A percentile compares a stretch with the other conserved stretches of the same genome.
Evolutionary conservation across 2,888 invertebrate species (phyloP).

Genomic region (Phrixothrix hirtus): DNA sequence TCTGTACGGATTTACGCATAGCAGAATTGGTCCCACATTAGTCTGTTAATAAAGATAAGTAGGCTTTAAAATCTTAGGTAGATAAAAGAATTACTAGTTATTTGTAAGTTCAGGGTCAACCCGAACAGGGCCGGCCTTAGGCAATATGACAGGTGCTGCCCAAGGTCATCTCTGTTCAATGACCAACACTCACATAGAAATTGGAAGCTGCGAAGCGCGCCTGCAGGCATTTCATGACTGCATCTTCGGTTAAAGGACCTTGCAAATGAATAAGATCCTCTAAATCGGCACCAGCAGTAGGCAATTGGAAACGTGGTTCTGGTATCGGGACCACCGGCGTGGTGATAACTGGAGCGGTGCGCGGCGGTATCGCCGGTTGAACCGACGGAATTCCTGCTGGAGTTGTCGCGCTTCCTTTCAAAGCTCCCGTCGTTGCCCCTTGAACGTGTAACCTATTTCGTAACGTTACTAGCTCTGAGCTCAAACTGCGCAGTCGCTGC

Average conservation of each 20-base stretch:
- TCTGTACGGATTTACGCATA: conserved; percentile 87
- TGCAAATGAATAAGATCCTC: conserved; percentile 91
- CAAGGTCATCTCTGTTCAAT: conserved; percentile 50
- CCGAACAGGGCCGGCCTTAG: conserved; percentile 44
- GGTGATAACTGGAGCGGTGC: conserved; percentile 37
- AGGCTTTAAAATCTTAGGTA: neutral
- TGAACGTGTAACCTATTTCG: conserved; percentile 86
- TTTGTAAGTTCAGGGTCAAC: conserved; percentile 48
- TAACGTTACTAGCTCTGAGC: conserved; percentile 89
- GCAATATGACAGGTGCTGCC: conserved; percentile 38
- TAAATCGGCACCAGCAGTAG: conserved; percentile 59
- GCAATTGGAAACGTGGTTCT: conserved; percentile 30
- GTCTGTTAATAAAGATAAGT: conserved; percentile 64
- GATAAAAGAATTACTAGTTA: conserved; percentile 29
- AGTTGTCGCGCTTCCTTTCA: conserved; percentile 54
- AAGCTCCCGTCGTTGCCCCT: conserved; percentile 55
- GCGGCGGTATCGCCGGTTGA: conserved; percentile 54
- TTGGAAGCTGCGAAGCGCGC: conserved; percentile 84
- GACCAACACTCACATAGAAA: conserved; percentile 76
- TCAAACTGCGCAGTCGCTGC: conserved; percentile 86
- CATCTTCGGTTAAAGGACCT: conserved; percentile 92
- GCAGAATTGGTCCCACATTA: conserved; percentile 87
- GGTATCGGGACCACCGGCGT: conserved; percentile 38
- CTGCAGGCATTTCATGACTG: conserved; percentile 88
- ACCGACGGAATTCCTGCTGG: conserved; percentile 44